Evolutionary conservation across 2,797 vertebrate genomes (phyloP), one percentile per base, ranked within the genome.

Genomic region (Phylloscopus collybita): DNA sequence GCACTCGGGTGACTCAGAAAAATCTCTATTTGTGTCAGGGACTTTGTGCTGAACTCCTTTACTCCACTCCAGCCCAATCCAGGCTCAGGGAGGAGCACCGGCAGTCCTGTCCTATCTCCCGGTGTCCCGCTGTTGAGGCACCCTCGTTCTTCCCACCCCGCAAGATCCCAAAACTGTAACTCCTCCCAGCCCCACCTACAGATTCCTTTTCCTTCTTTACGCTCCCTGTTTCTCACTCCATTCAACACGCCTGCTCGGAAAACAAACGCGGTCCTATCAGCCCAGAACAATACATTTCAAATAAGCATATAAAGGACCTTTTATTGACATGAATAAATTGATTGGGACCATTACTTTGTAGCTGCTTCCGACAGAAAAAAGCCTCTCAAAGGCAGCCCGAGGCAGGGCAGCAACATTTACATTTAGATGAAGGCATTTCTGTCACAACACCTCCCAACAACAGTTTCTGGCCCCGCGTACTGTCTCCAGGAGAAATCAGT

Each of bases 381-480:
- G 59, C 62, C 62, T 91, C 72, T 92, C 44, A 81, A 84, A 82
- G 65, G 54, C 81, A 92, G 91, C 93, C 95, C 11, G 69, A 92
- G 93, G 96, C 94, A 86, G 73, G 26, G 42, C 91, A 88, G 60
- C 45, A 72, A 74, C 75, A 95, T 97, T 97, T 96, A 95, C 96
- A 96, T 97, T 97, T 96, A 97, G 96, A 97, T 96, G 91, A 95
- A 96, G 82, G 95, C 21, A 49, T 94, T 95, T 84, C 93, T 90
- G 86, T 67, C 85, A 76, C 80, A 53, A 70, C 75, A 87, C 61
- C 81, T 95, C 85, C 89, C 87, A 80, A 50, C 87, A 80, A 50
- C 75, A 71, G 54, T 32, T 86, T 38, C 90, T 72, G 75, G 67
- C 90, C 60, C 32, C 16, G 11, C 69, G 59, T 74, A 73, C 11